phyloP scores from a whole-genome alignment of 2,797 vertebrate genomes.

The Enteromius anoplus region DNA sequence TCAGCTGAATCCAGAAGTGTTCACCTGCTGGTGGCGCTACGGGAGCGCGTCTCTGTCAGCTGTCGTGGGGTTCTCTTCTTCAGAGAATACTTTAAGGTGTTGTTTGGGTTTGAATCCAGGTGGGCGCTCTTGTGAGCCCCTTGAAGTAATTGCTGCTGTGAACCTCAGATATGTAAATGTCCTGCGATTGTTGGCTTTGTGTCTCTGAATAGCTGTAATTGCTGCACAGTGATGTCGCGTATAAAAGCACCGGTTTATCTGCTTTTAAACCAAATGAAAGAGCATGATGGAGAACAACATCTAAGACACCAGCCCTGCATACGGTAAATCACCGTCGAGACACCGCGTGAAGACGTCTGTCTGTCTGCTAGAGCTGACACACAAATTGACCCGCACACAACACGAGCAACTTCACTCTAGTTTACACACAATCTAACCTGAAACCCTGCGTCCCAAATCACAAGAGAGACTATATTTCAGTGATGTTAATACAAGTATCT shows the following conservation, averaged over 20 bases:
- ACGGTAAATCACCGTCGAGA: background rate
- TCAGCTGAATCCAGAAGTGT: background rate
- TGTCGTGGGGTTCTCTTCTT: conserved; percentile 52
- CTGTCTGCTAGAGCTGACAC: background rate
- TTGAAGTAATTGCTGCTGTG: conserved; percentile 74
- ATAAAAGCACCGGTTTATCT: conserved; percentile 61
- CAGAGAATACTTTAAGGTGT: conserved; percentile 52
- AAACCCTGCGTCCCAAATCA: background rate
- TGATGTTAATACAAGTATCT: no score
- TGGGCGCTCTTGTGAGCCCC: conserved; percentile 71
- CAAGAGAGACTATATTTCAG: background rate
- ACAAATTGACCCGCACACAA: background rate
- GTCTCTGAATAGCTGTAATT: conserved; percentile 59
- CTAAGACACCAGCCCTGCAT: conserved; percentile 50
- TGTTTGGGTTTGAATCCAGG: conserved; percentile 72
- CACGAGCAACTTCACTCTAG: background rate
- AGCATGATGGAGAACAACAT: conserved; percentile 32
- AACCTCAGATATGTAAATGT: conserved; percentile 75
- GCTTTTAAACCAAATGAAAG: conserved; percentile 55
- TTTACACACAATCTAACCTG: background rate
- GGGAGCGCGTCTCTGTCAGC: conserved; percentile 50
- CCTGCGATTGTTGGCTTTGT: conserved; percentile 61
- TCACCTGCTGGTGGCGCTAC: conserved; percentile 73
- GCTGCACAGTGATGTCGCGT: conserved; percentile 54
- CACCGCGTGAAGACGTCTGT: background rate